These are phyloP conservation scores for Antheraea assamensis DNA, from an alignment of 2,888 invertebrate species.

Conservation along the genomic window DNA sequence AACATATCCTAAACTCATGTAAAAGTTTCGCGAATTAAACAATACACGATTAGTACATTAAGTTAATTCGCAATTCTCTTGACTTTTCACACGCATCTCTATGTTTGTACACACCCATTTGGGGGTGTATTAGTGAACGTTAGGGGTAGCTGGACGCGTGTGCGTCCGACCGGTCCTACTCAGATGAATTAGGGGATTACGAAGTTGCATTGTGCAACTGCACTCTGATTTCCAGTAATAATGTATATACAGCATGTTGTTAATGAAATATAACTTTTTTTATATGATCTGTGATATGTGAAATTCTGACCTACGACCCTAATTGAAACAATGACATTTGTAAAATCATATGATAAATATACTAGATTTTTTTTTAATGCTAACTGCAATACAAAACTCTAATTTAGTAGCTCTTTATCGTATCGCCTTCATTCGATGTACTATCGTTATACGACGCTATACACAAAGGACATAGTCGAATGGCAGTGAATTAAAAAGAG, in stretches of 20 bases:
- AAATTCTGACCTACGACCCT: no score
- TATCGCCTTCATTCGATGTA: no score
- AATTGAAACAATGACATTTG: no score
- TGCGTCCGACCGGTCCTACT: conserved; percentile 52
- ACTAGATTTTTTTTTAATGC: no score
- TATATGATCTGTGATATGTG: no score
- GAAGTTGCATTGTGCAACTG: conserved; percentile 77
- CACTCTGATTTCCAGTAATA: conserved; percentile 77
- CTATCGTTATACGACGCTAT: no score
- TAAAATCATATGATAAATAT: no score
- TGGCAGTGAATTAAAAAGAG: background rate
- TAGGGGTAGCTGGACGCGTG: conserved; percentile 49
- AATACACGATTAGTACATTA: conserved; percentile 35
- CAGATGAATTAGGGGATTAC: conserved; percentile 81
- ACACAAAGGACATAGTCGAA: no score
- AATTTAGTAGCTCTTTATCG: no score
- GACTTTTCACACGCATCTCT: conserved; percentile 77
- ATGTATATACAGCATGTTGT: background rate
- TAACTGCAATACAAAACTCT: no score
- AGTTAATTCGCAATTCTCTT: conserved; percentile 61
- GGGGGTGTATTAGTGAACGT: conserved; percentile 67
- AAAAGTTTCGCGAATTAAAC: background rate
- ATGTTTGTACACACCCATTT: conserved; percentile 66
- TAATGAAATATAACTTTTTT: no score
- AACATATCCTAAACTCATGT: background rate